Base-by-base conservation (phyloP, 2,888 invertebrate genomes). In the Anthophora plumipes region DNA sequence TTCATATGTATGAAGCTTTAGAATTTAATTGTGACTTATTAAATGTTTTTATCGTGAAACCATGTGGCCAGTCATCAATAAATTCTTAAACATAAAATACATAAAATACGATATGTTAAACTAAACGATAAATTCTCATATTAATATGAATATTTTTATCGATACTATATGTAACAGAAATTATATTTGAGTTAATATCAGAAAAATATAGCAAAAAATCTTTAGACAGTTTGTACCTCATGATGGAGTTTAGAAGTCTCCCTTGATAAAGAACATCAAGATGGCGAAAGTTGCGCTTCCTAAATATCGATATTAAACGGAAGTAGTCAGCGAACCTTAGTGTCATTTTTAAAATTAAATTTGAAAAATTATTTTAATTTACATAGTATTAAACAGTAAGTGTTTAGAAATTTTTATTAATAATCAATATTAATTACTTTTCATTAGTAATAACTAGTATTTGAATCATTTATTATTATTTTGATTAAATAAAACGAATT, bases 261-360 rank as follows among this genome's bases (percentile, higher is more conserved):
- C 67, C 79, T 78, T 77, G 71, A 80, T 85, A 90, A 90, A 91
- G 90, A 90, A 88, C 71, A 81, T 64, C 82, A 91, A 90, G 70
- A 91, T 91, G 91, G 90, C 83, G 59, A 66, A 60, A n/a, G 31
- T 39, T 63, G 64, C 39, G 71, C 72, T 91, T 91, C 91, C 90
- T 85, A n/a, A 11, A 1, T 59, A 43, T 68, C 73, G 73, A 52
- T 12, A 31, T 50, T 64, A 8, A 37, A 3, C 69, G 80, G 83
- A 84, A 84, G 68, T 71, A 17, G 9, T 31, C 3, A 70, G 11
- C 11, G 22, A 11, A n/a, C n/a, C n/a, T n/a, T n/a, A n/a, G n/a
- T n/a, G 3, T 57, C 37, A 37, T n/a, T 1, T 17, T 25, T 55
- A 55, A 55, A 31, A 25, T 25, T 4, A 12, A 14, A 55, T 55